Conservation (phyloP, 2,888 invertebrate species). For the Tenthredo distinguenda region DNA sequence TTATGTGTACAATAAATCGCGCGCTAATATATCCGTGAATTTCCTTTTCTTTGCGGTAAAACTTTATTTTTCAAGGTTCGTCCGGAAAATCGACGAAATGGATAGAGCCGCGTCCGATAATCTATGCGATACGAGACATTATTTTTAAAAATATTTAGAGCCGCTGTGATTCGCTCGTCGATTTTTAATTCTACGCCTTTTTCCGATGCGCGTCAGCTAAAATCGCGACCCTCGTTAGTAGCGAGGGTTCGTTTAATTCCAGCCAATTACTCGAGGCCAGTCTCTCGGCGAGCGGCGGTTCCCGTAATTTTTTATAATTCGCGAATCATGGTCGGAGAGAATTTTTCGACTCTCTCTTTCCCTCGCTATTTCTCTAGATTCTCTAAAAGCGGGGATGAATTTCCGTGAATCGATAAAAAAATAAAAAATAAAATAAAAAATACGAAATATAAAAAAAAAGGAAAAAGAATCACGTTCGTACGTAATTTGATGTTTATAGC, state of each 20-base stretch:
- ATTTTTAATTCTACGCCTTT: background rate
- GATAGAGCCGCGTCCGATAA: too few relatives aligned
- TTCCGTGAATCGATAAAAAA: background rate
- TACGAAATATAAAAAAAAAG: background rate
- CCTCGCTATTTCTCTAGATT: background rate
- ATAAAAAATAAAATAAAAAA: background rate
- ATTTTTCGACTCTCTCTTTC: background rate
- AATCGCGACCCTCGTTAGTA: slow-evolving; percentile 61
- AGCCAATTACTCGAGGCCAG: slow-evolving; percentile 62
- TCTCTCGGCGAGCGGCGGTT: slow-evolving; percentile 32
- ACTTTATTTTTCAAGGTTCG: too few relatives aligned
- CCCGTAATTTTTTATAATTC: slow-evolving; percentile 42
- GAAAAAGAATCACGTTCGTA: background rate
- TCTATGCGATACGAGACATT: too few relatives aligned
- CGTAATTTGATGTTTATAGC: background rate
- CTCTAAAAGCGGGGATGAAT: background rate
- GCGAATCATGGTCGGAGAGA: slow-evolving; percentile 35
- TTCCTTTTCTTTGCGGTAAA: too few relatives aligned
- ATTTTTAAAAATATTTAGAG: too few relatives aligned
- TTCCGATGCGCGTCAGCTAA: background rate
- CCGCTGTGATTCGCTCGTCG: background rate
- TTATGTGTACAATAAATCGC: too few relatives aligned
- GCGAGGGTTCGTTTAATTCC: slow-evolving; percentile 63
- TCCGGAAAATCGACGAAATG: too few relatives aligned
- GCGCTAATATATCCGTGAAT: too few relatives aligned